Evolutionary conservation across 2,113 vertebrate species (phyloP).

Genomic region (Canis aureus): DNA sequence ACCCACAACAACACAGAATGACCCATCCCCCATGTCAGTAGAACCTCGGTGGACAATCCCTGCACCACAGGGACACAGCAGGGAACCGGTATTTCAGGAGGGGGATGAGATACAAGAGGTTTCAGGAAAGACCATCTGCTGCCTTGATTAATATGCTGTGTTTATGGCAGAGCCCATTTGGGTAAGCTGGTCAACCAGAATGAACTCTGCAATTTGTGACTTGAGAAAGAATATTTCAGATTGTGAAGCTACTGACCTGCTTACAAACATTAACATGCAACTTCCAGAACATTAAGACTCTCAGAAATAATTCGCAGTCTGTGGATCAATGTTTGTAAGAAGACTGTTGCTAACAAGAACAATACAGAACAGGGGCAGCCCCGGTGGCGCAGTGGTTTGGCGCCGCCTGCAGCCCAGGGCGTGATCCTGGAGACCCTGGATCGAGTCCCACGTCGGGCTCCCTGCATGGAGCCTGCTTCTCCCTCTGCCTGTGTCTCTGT

Average conservation of each 20-base stretch:
- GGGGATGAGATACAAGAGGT: background rate
- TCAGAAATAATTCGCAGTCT: background rate
- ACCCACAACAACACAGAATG: background rate
- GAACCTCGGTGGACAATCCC: background rate
- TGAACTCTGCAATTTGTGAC: background rate
- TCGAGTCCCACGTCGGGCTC: no score
- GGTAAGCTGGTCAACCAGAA: background rate
- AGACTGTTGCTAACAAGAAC: background rate
- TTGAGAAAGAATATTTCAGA: background rate
- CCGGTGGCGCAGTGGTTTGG: no score
- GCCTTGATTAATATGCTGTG: background rate
- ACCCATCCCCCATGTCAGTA: background rate
- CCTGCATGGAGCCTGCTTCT: no score
- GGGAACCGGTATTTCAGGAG: background rate
- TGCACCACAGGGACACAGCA: accelerated
- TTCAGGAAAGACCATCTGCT: background rate
- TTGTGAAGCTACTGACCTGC: background rate
- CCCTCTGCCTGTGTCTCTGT: no score
- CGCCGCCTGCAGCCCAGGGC: no score
- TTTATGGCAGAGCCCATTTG: no score
- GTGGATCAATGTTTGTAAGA: background rate
- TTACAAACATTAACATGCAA: background rate
- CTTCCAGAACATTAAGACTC: background rate
- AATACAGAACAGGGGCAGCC: background rate
- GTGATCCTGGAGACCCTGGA: no score